Evolutionary conservation across 37 sponge, comb jelly and placozoan species (phyloP).

Genomic region (Haliclona indistincta): DNA sequence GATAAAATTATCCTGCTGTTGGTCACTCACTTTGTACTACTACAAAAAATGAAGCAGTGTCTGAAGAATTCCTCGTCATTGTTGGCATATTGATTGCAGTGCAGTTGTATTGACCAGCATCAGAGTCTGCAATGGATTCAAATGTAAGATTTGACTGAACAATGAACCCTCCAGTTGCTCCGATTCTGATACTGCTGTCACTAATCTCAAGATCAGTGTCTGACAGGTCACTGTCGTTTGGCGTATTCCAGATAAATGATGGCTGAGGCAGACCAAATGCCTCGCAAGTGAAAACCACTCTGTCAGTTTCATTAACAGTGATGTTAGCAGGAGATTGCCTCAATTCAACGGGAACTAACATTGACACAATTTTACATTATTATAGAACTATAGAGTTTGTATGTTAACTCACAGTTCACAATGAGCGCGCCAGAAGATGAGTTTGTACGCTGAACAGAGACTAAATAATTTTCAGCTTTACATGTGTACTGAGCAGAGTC

Average conservation of each 20-base stretch:
- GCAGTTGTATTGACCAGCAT: conserved; percentile 2
- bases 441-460: no score
- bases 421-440: not conserved
- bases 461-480: no score
- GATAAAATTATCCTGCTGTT: no score
- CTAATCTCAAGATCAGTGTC: not conserved
- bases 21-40: conserved; percentile 15
- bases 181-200: not conserved
- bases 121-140: not conserved
- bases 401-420: not conserved
- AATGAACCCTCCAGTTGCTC: not conserved
- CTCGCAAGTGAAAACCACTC: not conserved
- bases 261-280: not conserved
- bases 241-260: not conserved
- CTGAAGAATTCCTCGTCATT: no score
- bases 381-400: no score
- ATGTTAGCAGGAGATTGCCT: not conserved
- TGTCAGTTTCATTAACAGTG: not conserved
- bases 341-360: not conserved
- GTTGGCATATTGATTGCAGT: conserved; percentile 5
- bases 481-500: no score
- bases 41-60: not conserved
- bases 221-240: not conserved
- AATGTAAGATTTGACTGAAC: not conserved
- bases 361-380: not conserved